phyloP scores from a whole-genome alignment of 2,888 invertebrate genomes.

The Aporophyla lueneburgensis region DNA sequence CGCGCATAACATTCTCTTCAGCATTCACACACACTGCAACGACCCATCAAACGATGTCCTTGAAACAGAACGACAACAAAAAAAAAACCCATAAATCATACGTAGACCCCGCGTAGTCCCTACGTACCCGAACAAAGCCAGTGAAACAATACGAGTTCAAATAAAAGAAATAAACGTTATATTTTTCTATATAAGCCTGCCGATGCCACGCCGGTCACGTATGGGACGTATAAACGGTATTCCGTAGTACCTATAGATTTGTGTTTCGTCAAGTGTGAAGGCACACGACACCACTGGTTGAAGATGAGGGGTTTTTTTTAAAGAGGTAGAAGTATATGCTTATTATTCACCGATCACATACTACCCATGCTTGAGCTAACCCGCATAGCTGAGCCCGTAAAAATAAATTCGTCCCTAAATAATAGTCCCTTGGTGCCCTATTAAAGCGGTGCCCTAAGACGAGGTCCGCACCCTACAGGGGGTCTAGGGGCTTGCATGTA shows the following conservation, averaged over 20 bases:
- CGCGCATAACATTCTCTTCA: background rate
- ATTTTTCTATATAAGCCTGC: slow-evolving; percentile 46
- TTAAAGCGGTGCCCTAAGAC: too few relatives aligned
- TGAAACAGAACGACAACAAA: background rate
- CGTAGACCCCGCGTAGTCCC: slow-evolving; percentile 28
- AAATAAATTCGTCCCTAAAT: too few relatives aligned
- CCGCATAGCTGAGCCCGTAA: too few relatives aligned
- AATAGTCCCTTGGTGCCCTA: too few relatives aligned
- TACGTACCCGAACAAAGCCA: slow-evolving; percentile 46
- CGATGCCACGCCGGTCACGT: slow-evolving; percentile 37
- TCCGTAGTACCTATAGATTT: background rate
- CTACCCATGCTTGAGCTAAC: too few relatives aligned
- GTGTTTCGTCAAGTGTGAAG: background rate
- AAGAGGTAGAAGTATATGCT: background rate
- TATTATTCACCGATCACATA: background rate
- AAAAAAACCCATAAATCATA: slow-evolving; percentile 46
- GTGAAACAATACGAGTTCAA: slow-evolving; percentile 41
- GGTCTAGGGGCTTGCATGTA: too few relatives aligned
- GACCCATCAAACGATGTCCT: background rate
- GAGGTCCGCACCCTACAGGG: too few relatives aligned
- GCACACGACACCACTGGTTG: background rate
- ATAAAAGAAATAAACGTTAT: slow-evolving; percentile 46
- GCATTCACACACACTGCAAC: background rate
- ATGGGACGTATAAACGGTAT: slow-evolving; percentile 13
- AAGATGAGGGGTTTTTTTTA: background rate